These are phyloP conservation scores for Thelohanellus kitauei DNA, from an alignment of 30 jellyfish, hydroid and myxozoan species.

Conservation along the genomic window DNA sequence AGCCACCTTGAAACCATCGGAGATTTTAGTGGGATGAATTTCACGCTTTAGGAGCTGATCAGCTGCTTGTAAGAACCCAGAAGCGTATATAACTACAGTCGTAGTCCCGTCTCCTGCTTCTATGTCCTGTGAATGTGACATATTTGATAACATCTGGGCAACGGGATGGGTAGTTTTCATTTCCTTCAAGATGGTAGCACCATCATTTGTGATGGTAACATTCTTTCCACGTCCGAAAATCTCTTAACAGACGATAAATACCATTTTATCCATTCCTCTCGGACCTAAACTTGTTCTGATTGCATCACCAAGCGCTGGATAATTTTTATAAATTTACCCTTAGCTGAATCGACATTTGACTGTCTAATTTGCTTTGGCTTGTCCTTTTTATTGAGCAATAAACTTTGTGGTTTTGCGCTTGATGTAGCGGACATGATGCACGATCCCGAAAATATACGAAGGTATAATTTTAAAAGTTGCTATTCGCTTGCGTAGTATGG, in stretches of 20 bases:
- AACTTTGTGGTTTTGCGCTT: too few species aligned
- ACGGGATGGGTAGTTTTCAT: conserved; percentile 88
- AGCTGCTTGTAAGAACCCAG: conserved; percentile 55
- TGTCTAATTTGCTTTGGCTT: conserved; percentile 54
- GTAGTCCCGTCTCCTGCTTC: conserved; percentile 98
- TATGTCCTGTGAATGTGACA: conserved; percentile 73
- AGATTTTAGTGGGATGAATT: conserved; percentile 65
- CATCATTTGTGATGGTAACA: conserved; percentile 88
- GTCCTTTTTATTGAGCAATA: conserved; percentile 38
- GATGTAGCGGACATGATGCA: too few species aligned
- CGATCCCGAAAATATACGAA: too few species aligned
- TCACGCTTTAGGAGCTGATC: conserved; percentile 28
- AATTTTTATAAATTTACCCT: conserved; percentile 10
- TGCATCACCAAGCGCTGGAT: conserved; percentile 77
- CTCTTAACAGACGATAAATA: conserved; percentile 10
- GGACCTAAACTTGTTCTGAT: conserved; percentile 87
- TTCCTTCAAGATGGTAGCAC: conserved; percentile 66
- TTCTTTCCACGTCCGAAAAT: conserved; percentile 40
- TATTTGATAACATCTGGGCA: conserved; percentile 77
- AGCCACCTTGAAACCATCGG: conserved; percentile 66
- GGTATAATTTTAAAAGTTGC: too few species aligned
- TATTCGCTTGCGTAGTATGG: too few species aligned
- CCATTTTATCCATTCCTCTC: conserved; percentile 94
- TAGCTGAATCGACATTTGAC: conserved; percentile 57
- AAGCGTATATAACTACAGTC: conserved; percentile 77